phyloP scores from a whole-genome alignment of 2,888 invertebrate species.

The Poecilus cupreus region DNA sequence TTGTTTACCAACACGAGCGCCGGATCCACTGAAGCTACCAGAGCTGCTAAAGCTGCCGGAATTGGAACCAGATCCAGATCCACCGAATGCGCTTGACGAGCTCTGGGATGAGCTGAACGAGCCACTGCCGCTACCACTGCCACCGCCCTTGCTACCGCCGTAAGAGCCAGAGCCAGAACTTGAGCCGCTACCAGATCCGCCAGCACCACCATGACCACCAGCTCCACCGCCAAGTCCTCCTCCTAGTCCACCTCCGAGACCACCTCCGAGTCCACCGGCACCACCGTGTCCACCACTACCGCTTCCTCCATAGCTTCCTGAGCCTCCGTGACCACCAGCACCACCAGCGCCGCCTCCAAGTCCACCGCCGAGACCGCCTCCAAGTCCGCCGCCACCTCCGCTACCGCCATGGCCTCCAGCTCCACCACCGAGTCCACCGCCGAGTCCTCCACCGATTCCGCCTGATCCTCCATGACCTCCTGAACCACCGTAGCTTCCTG shows the following conservation, averaged over 20 bases:
- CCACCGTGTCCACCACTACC: slow-evolving; percentile 30
- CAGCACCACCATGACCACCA: neutral
- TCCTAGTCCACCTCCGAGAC: slow-evolving; percentile 33
- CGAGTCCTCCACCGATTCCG: slow-evolving; percentile 51
- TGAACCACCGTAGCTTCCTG: slow-evolving; percentile 13
- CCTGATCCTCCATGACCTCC: slow-evolving; percentile 30
- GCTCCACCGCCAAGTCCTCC: slow-evolving; percentile 9
- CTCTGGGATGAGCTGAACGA: slow-evolving; percentile 40
- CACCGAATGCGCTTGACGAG: slow-evolving; percentile 27
- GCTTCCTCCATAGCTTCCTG: slow-evolving; percentile 24
- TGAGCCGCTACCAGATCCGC: neutral
- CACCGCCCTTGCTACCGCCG: slow-evolving; percentile 21
- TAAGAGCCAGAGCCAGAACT: slow-evolving; percentile 27
- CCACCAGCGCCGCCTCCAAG: slow-evolving; percentile 33
- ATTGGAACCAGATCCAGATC: slow-evolving; percentile 30
- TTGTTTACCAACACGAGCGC: slow-evolving; percentile 41
- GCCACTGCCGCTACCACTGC: slow-evolving; percentile 2
- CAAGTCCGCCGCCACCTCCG: slow-evolving; percentile 57
- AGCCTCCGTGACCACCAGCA: slow-evolving; percentile 57
- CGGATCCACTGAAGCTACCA: slow-evolving; percentile 37
- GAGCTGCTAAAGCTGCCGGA: slow-evolving; percentile 54
- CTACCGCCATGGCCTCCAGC: slow-evolving; percentile 55
- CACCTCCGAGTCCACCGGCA: slow-evolving; percentile 20
- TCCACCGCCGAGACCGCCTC: slow-evolving; percentile 40
- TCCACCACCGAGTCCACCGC: slow-evolving; percentile 57